Evolutionary conservation across 2,113 vertebrate species (phyloP), one percentile per base, ranked within the genome.

Genomic region (Columba livia): DNA sequence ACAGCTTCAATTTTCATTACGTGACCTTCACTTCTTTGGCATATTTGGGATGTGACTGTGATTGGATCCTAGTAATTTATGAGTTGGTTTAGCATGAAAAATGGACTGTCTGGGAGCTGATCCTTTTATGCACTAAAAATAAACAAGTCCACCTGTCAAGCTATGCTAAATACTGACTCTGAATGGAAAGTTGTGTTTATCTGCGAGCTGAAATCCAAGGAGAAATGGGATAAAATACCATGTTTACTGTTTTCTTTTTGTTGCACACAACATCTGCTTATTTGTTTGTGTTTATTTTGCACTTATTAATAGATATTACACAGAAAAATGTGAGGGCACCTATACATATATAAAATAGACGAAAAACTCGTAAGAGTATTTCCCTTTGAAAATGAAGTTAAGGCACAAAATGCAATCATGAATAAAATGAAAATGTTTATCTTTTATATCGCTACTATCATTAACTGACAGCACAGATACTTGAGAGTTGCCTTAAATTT

Each of bases 1-100:
- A 79, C 36, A 79, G n/a, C 78, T 91, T 88, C 79, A 54, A 62
- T 88, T 95, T 88, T 81, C 42, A 95, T 80, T 7, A 4, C 47
- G 20, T 66, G 88, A 95, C 85, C 78, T 89, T 94, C 71, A 42
- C 62, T 94, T 85, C 64, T 62, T 36, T 69, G 53, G 66, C 57
- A 77, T 79, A 89, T 89, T 93, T 36, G 12, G 79, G n/a, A 89
- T 85, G 48, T 60, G 78, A 82, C 84, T 91, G 85, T 91, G 70
- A 85, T 66, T 85, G 26, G 54, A 83, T 57, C 81, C 74, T 26
- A 69, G 40, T 50, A 94, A 91, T 85, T 95, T 93, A 92, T 91
- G 87, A 70, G 74, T 66, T 82, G 57, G 50, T 83, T 95, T 94
- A 82, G 26, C 56, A 71, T 80, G 79, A 96, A 95, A 94, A 94